A percentile compares a stretch with the other conserved stretches of the same genome.
Conservation (phyloP, 2,888 invertebrate species). For the Platerodrilus igneus region DNA sequence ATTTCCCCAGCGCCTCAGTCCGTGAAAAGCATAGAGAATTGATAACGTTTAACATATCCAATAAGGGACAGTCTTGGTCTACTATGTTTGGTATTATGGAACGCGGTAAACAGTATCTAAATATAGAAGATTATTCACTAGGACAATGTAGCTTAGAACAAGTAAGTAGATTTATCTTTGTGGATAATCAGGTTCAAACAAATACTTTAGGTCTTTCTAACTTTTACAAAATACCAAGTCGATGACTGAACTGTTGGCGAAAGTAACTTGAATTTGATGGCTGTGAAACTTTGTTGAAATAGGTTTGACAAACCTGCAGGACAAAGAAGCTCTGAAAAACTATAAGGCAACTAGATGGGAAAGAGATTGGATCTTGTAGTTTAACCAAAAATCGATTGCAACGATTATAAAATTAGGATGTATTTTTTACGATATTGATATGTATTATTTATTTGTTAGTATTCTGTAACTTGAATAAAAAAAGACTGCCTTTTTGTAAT, state of each 20-base stretch:
- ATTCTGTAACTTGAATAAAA: too few relatives aligned
- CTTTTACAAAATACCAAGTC: conserved; percentile 57
- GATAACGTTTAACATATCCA: conserved; percentile 60
- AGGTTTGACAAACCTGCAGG: too few relatives aligned
- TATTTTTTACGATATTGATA: too few relatives aligned
- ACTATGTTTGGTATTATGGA: conserved; percentile 67
- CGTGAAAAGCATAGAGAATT: conserved; percentile 65
- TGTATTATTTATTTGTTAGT: too few relatives aligned
- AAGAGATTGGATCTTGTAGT: too few relatives aligned
- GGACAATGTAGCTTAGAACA: conserved; percentile 74
- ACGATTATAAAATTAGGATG: too few relatives aligned
- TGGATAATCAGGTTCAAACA: background rate
- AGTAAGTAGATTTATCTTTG: conserved; percentile 26
- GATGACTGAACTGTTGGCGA: conserved; percentile 13
- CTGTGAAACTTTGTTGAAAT: too few relatives aligned
- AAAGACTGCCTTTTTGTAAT: too few relatives aligned
- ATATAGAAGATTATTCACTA: conserved; percentile 70
- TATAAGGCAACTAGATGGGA: too few relatives aligned
- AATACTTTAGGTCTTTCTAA: conserved; percentile 55
- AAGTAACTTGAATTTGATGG: too few relatives aligned
- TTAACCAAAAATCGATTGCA: too few relatives aligned
- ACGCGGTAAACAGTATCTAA: conserved; percentile 35
- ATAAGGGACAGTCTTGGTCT: conserved; percentile 59
- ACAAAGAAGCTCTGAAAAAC: too few relatives aligned
- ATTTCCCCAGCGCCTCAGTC: conserved; percentile 25